These are phyloP conservation scores for Cranoglanis bouderius DNA, from an alignment of 2,113 vertebrate species.

Conservation along the genomic window DNA sequence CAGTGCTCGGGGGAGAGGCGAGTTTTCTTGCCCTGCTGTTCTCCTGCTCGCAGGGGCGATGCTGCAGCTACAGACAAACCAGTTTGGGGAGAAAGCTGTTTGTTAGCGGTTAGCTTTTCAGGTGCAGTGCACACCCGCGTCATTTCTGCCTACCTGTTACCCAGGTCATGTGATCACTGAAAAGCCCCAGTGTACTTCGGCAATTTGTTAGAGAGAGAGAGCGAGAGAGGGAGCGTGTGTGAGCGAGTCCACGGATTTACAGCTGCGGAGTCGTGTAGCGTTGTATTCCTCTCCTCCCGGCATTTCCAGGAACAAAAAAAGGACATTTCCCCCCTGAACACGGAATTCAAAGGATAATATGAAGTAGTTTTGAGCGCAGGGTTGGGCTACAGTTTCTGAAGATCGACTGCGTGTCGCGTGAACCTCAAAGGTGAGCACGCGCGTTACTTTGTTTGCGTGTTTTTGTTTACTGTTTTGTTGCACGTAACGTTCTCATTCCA, in stretches of 20 bases:
- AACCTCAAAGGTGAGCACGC: conserved; percentile 7
- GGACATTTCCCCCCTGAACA: neutral
- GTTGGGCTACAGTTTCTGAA: neutral
- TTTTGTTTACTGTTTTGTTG: neutral
- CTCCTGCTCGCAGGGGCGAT: neutral
- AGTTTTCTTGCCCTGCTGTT: neutral
- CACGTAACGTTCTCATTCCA: too few species aligned
- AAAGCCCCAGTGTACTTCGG: neutral
- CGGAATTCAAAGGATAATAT: conserved; percentile 17
- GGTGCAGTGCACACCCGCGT: neutral
- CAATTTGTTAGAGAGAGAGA: neutral
- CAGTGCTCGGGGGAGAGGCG: neutral
- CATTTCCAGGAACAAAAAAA: neutral
- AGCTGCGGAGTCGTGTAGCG: neutral
- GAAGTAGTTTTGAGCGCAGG: neutral
- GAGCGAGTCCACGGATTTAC: neutral
- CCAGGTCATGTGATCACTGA: neutral
- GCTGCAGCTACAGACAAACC: neutral
- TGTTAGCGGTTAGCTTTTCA: neutral
- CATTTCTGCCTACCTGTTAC: conserved; percentile 1
- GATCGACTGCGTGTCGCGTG: neutral
- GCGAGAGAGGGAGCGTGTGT: neutral
- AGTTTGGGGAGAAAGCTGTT: neutral
- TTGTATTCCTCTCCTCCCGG: neutral
- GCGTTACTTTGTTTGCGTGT: neutral